Evolutionary conservation across 30 jellyfish, hydroid and myxozoan species (phyloP), one percentile per base, ranked within the genome.

Genomic region (Chironex yamaguchii): DNA sequence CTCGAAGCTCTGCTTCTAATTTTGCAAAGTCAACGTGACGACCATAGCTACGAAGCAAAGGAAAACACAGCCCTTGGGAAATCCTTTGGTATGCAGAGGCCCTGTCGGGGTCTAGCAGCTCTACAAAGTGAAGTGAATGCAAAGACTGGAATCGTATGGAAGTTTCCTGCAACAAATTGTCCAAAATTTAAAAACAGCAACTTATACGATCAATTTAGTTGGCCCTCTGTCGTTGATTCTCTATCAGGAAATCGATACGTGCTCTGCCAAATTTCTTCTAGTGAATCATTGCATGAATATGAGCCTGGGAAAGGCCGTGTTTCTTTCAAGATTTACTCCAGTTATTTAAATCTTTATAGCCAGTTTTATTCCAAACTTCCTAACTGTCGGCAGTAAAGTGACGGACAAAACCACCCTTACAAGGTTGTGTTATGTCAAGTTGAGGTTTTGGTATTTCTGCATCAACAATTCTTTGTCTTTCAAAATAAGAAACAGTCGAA

Each of bases 11-110:
- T 17, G 52, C 30, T 20, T 73, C 86, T 50, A 73, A 29, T 42
- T 48, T 36, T 48, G 86, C 0, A 73, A 1, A 20, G 23, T 73
- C 86, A 42, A 73, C 49, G 86, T 73, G 86, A 32, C 86, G 86
- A 73, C 86, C 86, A 73, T 73, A 73, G n/a, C 2, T 73, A 11
- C 23, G 30, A 3, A 73, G 26, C 22, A 73, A 27, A 36, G 6
- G 76, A 73, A 73, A 34, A 73, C 11, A 74, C 86, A 35, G 72
- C 76, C 52, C 86, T 73, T 73, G 86, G 86, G 29, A 73, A 73
- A 20, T 50, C 73, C 20, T 73, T 73, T 22, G 1, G 71, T 48
- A 74, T 6, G 11, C 32, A 73, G 76, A 26, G 73, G 86, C 86
- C 22, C 29, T 32, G 23, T 73, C 76, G 30, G 86, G 86, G 73